Base-by-base conservation (phyloP, 2,113 vertebrate genomes). In the Syngnathoides biaculeatus region DNA sequence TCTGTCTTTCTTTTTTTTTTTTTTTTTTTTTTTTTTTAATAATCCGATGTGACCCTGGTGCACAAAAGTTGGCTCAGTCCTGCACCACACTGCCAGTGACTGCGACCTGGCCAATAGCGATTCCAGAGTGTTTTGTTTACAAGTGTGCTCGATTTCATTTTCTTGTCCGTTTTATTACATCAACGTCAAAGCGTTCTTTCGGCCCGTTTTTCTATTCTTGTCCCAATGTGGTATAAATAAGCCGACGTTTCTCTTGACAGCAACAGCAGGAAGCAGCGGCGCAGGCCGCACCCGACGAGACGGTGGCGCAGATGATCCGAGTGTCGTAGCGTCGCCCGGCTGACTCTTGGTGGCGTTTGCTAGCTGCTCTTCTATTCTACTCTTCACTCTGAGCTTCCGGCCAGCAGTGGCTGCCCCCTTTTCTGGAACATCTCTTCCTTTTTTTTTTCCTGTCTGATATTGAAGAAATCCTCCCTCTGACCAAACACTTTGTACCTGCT, bases 281-380 rank as follows among this genome's bases (percentile, higher is more conserved):
- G 72, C 94, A 96, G 85, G 78, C 87, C 52, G 92, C 86, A 61
- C 92, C 90, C 38, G 97, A 98, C 57, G 96, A 98, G 78, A 93
- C 92, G 0, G 95, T 98, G 90, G 93, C 93, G 84, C 95, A 97
- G 90, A 97, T 98, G 91, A 97, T 98, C 86, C 89, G 94, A 68
- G 95, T 96, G 67, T 96, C 95, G 58, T 97, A 96, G 93, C 92
- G 61, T 68, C 8, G n/a, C 45, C 10, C 1, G 10, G 1, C 42
- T 42, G 59, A 73, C 53, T 66, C 68, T 68, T 85, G 74, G 71
- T 75, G 76, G 52, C 27, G 74, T 69, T 66, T 63, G 55, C 14
- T 27, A 57, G 17, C 45, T 50, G 69, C 67, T 42, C 52, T 55
- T 60, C 71, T 55, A 45, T 63, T 70, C 70, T 55, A 73, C 60